phyloP scores from a whole-genome alignment of 2,888 invertebrate genomes.

The Phortica magna region DNA sequence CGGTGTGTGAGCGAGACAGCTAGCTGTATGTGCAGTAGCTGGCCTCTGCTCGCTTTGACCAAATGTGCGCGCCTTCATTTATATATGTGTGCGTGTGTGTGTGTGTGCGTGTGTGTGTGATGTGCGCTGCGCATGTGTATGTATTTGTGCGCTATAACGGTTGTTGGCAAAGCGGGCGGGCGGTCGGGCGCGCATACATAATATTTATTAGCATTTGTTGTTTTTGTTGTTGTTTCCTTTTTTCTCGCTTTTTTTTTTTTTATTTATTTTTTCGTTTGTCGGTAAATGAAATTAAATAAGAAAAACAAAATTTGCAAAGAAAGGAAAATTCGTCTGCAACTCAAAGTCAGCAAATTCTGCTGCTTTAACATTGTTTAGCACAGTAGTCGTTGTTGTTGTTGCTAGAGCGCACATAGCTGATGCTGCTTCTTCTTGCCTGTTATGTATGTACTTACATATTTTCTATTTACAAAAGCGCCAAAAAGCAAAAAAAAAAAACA shows the following conservation, averaged over 20 bases:
- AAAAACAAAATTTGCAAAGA: not conserved
- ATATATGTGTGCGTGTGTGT: constrained; percentile 14
- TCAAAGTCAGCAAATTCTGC: constrained; percentile 63
- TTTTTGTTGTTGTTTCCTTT: not conserved
- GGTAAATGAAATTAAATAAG: not conserved
- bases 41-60: not conserved
- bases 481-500: too few relatives aligned
- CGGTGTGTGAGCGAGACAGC: constrained; percentile 56
- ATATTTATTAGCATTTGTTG: not conserved
- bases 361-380: constrained; percentile 45
- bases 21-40: constrained; percentile 19
- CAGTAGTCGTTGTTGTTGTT: not conserved
- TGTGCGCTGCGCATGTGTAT: constrained; percentile 44
- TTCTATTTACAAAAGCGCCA: not conserved
- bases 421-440: constrained; percentile 57
- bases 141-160: constrained; percentile 10
- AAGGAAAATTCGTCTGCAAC: constrained; percentile 50
- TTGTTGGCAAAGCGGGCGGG: not conserved
- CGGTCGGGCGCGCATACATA: not conserved
- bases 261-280: not conserved
- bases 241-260: not conserved
- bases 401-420: not conserved
- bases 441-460: constrained; percentile 29
- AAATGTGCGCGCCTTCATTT: not conserved
- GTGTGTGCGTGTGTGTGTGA: constrained; percentile 46